Evolutionary conservation across 30 jellyfish, hydroid and myxozoan species (phyloP).

Genomic region (Chironex yamaguchii): DNA sequence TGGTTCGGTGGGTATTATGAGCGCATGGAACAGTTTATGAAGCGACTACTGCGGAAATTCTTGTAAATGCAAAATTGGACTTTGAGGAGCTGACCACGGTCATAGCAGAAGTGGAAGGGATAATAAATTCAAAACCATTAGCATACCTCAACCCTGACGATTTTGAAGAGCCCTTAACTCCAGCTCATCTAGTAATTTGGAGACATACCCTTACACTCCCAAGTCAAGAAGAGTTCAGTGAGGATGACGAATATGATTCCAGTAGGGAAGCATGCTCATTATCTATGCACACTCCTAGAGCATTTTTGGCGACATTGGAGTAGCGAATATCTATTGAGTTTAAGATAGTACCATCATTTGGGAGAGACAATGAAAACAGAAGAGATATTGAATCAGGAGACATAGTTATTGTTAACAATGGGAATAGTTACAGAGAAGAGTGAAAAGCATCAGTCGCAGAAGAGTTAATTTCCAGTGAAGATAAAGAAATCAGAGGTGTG

Average conservation of each 20-base stretch:
- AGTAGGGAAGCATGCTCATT: conserved; percentile 34
- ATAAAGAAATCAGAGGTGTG: conserved; percentile 9
- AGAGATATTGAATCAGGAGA: neutral
- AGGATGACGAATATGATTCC: neutral
- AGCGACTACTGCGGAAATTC: neutral
- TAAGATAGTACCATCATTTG: neutral
- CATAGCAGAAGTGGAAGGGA: conserved; percentile 39
- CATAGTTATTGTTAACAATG: neutral
- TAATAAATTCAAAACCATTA: conserved; percentile 21
- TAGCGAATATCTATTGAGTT: neutral
- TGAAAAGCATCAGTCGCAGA: neutral
- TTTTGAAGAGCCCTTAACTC: conserved; percentile 26
- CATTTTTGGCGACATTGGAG: neutral
- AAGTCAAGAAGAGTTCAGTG: conserved; percentile 16
- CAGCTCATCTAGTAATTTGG: conserved; percentile 28
- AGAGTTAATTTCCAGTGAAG: conserved; percentile 3
- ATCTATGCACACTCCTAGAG: conserved; percentile 15
- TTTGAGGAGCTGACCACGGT: conserved; percentile 10
- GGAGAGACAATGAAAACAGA: neutral
- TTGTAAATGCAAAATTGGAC: conserved; percentile 7
- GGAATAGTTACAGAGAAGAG: neutral
- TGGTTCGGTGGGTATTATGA: conserved; percentile 46
- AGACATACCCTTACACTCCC: conserved; percentile 27
- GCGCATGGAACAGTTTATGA: conserved; percentile 16
- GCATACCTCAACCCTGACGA: conserved; percentile 21